phyloP scores from a whole-genome alignment of 2,797 vertebrate species.

The Thalassophryne amazonica region DNA sequence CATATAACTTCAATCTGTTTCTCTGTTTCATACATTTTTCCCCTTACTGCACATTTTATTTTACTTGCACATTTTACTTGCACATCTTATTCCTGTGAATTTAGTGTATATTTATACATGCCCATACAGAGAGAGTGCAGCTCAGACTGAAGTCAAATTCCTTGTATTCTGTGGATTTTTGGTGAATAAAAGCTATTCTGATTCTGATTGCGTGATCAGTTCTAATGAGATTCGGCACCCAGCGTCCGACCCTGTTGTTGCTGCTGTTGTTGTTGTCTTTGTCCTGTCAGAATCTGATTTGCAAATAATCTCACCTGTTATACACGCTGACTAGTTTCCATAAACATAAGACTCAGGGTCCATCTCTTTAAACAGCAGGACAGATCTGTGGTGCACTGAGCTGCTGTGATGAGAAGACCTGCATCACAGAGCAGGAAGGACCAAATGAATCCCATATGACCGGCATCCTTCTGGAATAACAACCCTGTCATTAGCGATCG shows the following conservation, averaged over 20 bases:
- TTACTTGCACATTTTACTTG: too few species aligned
- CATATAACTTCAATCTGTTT: too few species aligned
- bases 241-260: not conserved
- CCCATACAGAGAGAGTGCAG: too few species aligned
- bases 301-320: conserved; percentile 6
- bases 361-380: not conserved
- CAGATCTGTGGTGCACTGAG: conserved; percentile 24
- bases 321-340: conserved; percentile 2
- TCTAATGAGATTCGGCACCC: not conserved
- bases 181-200: too few species aligned
- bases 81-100: too few species aligned
- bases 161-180: too few species aligned
- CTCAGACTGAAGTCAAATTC: too few species aligned
- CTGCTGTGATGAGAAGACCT: conserved; percentile 25
- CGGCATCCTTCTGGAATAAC: conserved; percentile 48
- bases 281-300: not conserved
- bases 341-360: not conserved
- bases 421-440: conserved; percentile 56
- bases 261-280: conserved; percentile 5
- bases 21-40: too few species aligned
- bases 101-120: too few species aligned
- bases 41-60: too few species aligned
- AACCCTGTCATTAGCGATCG: conserved; percentile 52
- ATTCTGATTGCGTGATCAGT: too few species aligned
- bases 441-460: conserved; percentile 70